Conservation (phyloP, 2,888 invertebrate species). For the Muscina levida region DNA sequence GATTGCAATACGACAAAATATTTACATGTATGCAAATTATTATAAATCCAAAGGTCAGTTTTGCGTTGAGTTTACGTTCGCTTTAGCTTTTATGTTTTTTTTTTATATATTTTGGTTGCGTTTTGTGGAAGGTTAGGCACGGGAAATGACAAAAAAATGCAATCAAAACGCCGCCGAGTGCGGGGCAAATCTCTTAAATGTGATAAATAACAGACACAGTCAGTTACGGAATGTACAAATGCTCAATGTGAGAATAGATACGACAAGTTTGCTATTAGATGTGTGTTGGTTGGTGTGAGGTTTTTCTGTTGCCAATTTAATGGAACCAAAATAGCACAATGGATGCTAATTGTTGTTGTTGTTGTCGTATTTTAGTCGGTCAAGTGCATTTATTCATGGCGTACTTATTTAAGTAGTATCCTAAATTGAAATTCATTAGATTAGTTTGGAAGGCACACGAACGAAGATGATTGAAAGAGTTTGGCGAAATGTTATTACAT, state of each 20-base stretch:
- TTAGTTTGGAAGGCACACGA: neutral
- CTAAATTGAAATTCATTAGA: neutral
- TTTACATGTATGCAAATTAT: neutral
- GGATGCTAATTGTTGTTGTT: neutral
- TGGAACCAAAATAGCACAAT: constrained; percentile 4
- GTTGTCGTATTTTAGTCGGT: constrained; percentile 26
- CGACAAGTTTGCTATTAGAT: neutral
- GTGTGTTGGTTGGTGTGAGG: neutral
- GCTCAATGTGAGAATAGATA: neutral
- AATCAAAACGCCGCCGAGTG: constrained; percentile 22
- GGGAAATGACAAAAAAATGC: constrained; percentile 44
- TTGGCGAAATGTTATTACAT: too few relatives aligned
- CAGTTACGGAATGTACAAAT: neutral
- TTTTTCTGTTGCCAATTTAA: constrained; percentile 11
- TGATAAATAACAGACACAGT: neutral
- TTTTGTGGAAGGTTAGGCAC: constrained; percentile 50
- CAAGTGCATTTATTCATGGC: constrained; percentile 22
- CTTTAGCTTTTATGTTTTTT: too few relatives aligned
- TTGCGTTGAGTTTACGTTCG: neutral
- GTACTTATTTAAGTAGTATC: neutral
- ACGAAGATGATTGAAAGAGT: neutral
- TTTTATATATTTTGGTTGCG: neutral
- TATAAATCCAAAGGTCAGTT: constrained; percentile 52
- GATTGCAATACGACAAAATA: neutral
- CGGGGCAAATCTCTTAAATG: neutral